Evolutionary conservation across 2,888 invertebrate species (phyloP), one percentile per base, ranked within the genome.

Genomic region (Caenorhabditis uteleia): DNA sequence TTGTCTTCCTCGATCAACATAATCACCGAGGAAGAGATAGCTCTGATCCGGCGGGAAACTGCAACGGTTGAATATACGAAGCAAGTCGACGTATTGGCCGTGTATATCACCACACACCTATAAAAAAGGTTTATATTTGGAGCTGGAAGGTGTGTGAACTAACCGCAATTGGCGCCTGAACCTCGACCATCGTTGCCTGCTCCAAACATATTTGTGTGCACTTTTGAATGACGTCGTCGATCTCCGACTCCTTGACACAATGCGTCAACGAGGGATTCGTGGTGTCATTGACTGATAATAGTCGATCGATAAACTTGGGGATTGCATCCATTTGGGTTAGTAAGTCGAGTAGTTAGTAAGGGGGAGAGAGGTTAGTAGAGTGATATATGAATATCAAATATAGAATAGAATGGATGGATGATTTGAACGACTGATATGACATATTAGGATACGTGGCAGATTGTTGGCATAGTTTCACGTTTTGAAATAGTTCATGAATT

Each of bases 11-110:
- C 70, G 45, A 40, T 70, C 70, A 3, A 70, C 70, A 43, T 70
- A 70, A 40, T 71, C 71, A 10, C 71, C 71, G 7, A 71, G 42
- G 48, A 71, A 71, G 18, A 75, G 64, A 44, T 74, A 75, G 55
- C 46, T 66, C 16, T 45, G 42, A 16, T 56, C 50, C 14, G 69
- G 68, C 8, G 75, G 75, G 49, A 62, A 75, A 6, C 69, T 71
- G 25, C 69, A 66, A 14, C 61, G 65, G 57, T 65, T 68, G 67
- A 73, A 73, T 12, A 75, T 50, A 1, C 75, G 51, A 36, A 75
- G 62, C 10, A 75, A 46, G 36, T 75, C 75, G 6, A 47, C 45
- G 48, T 59, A 75, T 29, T 68, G 68, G 4, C 68, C 68, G 45
- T 68, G 68, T 25, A 68, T 64, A 46, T 68, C 68, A 18, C 62